Percentiles rank a stretch among this genome's conserved stretches.
Conservation (phyloP, 2,113 vertebrate species). For the Nothobranchius furzeri region DNA sequence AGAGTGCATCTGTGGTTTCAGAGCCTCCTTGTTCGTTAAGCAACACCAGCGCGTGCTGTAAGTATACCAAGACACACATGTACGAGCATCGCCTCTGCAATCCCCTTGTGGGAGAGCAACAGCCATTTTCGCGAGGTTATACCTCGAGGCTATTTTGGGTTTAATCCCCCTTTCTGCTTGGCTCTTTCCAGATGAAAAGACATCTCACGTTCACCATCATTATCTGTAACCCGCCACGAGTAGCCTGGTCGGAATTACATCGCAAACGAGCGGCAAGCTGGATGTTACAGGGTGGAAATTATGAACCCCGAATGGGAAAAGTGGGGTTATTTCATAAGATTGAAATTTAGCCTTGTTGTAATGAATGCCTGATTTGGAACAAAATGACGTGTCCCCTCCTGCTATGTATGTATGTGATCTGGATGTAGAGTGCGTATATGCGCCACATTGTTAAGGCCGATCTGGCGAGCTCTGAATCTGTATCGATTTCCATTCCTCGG, state of each 20-base stretch:
- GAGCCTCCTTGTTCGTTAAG: conserved; percentile 72
- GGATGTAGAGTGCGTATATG: conserved; percentile 69
- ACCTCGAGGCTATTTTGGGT: conserved; percentile 66
- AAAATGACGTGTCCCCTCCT: conserved; percentile 38
- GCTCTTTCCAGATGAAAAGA: conserved; percentile 54
- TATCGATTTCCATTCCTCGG: conserved; percentile 78
- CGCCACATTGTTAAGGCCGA: conserved; percentile 76
- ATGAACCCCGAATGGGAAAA: too few relatives aligned
- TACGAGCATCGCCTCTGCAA: conserved; percentile 63
- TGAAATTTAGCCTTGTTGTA: too few relatives aligned
- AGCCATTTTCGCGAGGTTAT: conserved; percentile 68
- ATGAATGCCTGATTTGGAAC: too few relatives aligned
- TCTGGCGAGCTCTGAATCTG: conserved; percentile 77
- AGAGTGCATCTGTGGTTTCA: conserved; percentile 76
- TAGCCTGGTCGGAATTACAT: neutral
- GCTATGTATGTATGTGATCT: conserved; percentile 64
- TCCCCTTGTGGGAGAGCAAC: conserved; percentile 68
- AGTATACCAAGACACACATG: conserved; percentile 58
- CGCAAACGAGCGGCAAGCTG: too few relatives aligned
- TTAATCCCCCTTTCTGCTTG: conserved; percentile 40
- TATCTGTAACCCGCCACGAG: conserved; percentile 24
- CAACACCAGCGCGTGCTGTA: conserved; percentile 69
- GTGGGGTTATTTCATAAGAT: too few relatives aligned
- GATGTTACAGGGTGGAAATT: too few relatives aligned
- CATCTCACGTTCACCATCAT: conserved; percentile 43